Evolutionary conservation across 2,888 invertebrate genomes (phyloP), one percentile per base, ranked within the genome.

Genomic region (Amorpha juglandis): DNA sequence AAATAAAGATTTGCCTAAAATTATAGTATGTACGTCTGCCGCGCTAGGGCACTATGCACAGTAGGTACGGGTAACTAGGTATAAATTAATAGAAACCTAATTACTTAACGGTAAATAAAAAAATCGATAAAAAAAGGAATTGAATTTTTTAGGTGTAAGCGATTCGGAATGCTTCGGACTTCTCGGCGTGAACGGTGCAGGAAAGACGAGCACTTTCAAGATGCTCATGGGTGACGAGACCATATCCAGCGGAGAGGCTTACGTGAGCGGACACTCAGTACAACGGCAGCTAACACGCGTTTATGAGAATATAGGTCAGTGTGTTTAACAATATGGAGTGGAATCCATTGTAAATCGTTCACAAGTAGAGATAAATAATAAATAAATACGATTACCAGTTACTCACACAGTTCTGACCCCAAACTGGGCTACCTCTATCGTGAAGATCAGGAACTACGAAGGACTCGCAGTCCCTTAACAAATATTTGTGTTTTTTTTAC

Each of bases 131-230:
- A 7, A 38, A 38, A 38, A 6, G 6, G 2, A 1, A 7, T 65
- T 35, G 19, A 9, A 16, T 11, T 35, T 64, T 62, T 16, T 50
- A 80, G 96, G 95, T 62, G 95, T 97, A 0, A 95, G 95, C 64
- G 93, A 95, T 68, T 95, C 95, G 11, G 97, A 97, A 87, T 97
- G 97, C 79, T 98, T 98, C 78, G 97, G 97, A 1, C 86, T 98
- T 51, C 89, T 98, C 63, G 97, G 98, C 0, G 96, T 97, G 0
- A 98, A 98, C 83, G 98, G 98, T 11, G 97, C 98, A 2, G 98
- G 98, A 0, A 98, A 98, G 87, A 97, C 97, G 0, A 96, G 96
- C 0, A 98, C 98, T 0, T 98, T 98, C 84, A 97, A 97, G 89
- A 97, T 98, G 96, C 90, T 98, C 77, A 98, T 98, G 63, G 98